Evolutionary conservation across 2,888 invertebrate species (phyloP), one percentile per base, ranked within the genome.

Genomic region (Oscheius sp.): DNA sequence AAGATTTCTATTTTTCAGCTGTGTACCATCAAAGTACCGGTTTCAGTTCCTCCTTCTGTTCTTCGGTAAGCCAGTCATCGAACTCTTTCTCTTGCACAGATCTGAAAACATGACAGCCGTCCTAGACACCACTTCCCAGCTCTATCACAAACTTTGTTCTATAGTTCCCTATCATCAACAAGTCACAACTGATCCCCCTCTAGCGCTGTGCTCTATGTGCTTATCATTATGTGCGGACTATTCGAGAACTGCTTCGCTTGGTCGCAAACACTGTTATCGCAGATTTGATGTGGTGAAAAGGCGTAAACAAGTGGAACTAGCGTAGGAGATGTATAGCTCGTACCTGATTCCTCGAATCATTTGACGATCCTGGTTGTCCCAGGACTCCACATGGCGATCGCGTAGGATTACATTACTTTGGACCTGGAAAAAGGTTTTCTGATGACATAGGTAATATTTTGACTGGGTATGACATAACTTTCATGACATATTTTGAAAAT

Each of bases 61-160:
- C 80, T 33, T 13, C 77, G 1, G 77, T 80, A 21, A 80, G 66
- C 80, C 80, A 80, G 47, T 77, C 74, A 55, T 79, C 76, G 7
- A 77, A 13, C 11, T 62, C 35, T 10, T 11, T 13, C 10, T 48
- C 50, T 2, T 63, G 29, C 3, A 21, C 50, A 21, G 63, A 5
- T 2, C 63, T 63, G n/a, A 47, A 63, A 47, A 21, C 11, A 9
- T 2, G 7, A n/a, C 58, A 9, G 2, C 7, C 4, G 53, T 53
- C 29, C 10, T 4, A 3, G 53, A 42, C 53, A 53, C 53, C 3
- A 11, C 13, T 50, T 50, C 50, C 50, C 9, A 21, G 21, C 21
- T 21, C 21, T 21, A 21, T 21, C 21, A 42, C 42, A 42, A 7
- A 42, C 42, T 42, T 42, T 7, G 42, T 42, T 42, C 42, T 7